These are phyloP conservation scores for Metalampra italica DNA, from an alignment of 2,888 invertebrate genomes.

Conservation along the genomic window DNA sequence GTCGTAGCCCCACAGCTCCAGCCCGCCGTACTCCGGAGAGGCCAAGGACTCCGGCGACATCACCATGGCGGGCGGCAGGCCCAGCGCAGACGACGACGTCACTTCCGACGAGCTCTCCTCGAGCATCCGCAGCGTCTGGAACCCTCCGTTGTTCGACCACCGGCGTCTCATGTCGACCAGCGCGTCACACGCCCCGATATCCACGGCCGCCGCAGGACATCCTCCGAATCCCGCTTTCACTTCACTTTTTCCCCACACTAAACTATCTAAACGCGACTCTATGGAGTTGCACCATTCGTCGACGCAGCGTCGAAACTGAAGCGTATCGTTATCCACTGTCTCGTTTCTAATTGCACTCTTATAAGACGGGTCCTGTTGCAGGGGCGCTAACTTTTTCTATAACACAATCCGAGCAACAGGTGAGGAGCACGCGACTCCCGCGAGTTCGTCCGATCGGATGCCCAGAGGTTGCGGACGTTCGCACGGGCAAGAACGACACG, in stretches of 20 bases:
- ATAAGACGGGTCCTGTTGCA: conserved; percentile 31
- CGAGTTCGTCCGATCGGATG: conserved; percentile 40
- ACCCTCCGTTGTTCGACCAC: conserved; percentile 87
- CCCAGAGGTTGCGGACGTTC: conserved; percentile 49
- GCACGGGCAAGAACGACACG: conserved; percentile 52
- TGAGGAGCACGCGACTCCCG: conserved; percentile 52
- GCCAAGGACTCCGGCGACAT: conserved; percentile 87
- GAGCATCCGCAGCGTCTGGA: conserved; percentile 81
- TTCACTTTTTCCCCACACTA: conserved; percentile 71
- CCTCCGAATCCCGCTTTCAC: conserved; percentile 69
- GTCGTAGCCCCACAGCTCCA: conserved; percentile 89
- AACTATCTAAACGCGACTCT: conserved; percentile 65
- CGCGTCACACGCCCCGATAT: conserved; percentile 65
- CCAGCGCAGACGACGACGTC: conserved; percentile 86
- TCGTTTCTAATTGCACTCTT: conserved; percentile 42
- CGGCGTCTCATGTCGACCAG: conserved; percentile 84
- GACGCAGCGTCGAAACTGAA: conserved; percentile 54
- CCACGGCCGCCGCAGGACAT: conserved; percentile 63
- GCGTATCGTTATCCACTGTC: conserved; percentile 55
- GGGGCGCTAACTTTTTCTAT: conserved; percentile 41
- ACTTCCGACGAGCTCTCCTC: conserved; percentile 87
- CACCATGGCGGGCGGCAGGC: conserved; percentile 84
- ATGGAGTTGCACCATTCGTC: conserved; percentile 60
- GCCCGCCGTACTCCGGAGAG: conserved; percentile 87
- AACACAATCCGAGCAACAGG: conserved; percentile 64